Evolutionary conservation across 2,113 vertebrate genomes (phyloP).

Genomic region (Collichthys lucidus): DNA sequence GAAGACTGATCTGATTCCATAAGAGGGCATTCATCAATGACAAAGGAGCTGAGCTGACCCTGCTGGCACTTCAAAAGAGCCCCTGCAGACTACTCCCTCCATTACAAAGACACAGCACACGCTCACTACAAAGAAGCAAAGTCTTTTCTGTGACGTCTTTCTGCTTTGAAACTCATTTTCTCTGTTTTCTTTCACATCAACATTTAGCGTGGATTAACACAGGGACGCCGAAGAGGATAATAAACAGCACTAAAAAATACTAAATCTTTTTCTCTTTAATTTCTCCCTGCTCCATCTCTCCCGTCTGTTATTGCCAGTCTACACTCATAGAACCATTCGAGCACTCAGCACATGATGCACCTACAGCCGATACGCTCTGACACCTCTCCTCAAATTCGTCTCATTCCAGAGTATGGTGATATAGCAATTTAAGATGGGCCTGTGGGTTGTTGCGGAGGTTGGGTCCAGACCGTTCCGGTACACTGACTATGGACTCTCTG

Average conservation of each 20-base stretch:
- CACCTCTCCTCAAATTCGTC: neutral
- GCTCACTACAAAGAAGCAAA: conserved; percentile 21
- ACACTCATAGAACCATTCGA: neutral
- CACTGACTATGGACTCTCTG: neutral
- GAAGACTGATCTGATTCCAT: neutral
- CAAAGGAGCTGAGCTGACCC: conserved; percentile 9
- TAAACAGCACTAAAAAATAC: neutral
- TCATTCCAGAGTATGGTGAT: conserved; percentile 15
- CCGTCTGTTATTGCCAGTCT: conserved; percentile 1
- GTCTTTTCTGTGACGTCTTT: neutral
- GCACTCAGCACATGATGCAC: neutral
- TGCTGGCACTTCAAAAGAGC: conserved; percentile 6
- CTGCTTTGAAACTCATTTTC: conserved; percentile 14
- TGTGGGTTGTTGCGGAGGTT: neutral
- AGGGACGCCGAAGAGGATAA: neutral
- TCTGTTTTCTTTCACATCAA: conserved; percentile 2
- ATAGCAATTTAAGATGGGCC: conserved; percentile 10
- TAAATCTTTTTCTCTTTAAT: neutral
- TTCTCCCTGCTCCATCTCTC: neutral
- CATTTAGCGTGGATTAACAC: neutral
- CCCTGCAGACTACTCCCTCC: neutral
- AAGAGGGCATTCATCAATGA: neutral
- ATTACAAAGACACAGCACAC: neutral
- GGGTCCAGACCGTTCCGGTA: conserved; percentile 9
- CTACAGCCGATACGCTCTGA: neutral